Evolutionary conservation across 2,797 vertebrate species (phyloP), one percentile per base, ranked within the genome.

Genomic region (Lates japonicus): DNA sequence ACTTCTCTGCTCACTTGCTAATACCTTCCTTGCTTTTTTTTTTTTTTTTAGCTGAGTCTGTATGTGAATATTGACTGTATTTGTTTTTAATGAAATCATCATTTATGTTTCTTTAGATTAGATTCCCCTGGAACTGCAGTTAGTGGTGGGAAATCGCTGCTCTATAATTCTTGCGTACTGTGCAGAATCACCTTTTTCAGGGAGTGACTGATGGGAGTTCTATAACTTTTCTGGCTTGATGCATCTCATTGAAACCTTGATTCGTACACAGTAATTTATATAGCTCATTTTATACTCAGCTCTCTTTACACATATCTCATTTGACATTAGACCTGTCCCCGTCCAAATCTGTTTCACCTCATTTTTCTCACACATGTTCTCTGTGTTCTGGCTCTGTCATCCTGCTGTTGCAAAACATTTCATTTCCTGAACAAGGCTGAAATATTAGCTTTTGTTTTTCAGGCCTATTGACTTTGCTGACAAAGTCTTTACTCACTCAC

Each of bases 331-430:
- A 75, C 68, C 67, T 57, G 65, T 87, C 74, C 74, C 73, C 52
- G 54, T 85, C 61, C 54, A 35, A 67, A 39, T 31, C 65, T 85
- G 57, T 76, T 85, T 84, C 82, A 68, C 70, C 72, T 69, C 25
- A 44, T 90, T 78, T 48, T 85, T 86, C 79, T 90, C 80, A 85
- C 83, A 78, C 70, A 71, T 78, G 80, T 87, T 82, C 74, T 84
- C 60, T 80, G 87, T 87, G 65, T 80, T 90, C 88, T 83, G 82
- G 82, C 80, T 75, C 84, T 29, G 49, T 88, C 79, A 86, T 92
- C 82, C 87, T 85, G 89, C 90, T 90, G 88, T 93, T 91, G 90
- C 88, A 93, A 93, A 93, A 94, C 88, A 93, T 94, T 93, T 93
- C 63, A 92, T 92, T 94, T 95, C 92, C 93, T 92, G 90, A 89